phyloP scores from a whole-genome alignment of 2,113 vertebrate species.

The Amazona guildingii region DNA sequence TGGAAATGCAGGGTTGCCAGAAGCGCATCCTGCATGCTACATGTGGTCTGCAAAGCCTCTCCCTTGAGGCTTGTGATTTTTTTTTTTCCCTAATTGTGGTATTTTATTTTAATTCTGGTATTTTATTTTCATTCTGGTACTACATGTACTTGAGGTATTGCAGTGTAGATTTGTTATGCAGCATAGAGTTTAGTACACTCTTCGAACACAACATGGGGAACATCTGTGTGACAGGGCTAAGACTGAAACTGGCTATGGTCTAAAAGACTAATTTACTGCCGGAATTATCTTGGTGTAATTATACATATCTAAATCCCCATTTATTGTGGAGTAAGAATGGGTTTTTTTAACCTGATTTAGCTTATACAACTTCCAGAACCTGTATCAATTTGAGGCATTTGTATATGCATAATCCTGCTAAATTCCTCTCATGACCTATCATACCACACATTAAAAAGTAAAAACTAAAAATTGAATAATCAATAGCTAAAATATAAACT shows the following conservation, averaged over 20 bases:
- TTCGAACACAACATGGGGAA: not conserved
- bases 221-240: not conserved
- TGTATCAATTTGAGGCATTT: not conserved
- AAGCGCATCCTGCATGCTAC: not conserved
- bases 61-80: not conserved
- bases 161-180: not conserved
- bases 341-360: not conserved
- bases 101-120: not conserved
- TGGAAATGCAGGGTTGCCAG: not conserved
- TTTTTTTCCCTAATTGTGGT: not conserved
- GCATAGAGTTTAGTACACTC: not conserved
- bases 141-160: not conserved
- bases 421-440: not conserved
- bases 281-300: not conserved
- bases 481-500: not conserved
- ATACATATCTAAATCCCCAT: not conserved
- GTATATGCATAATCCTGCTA: not conserved
- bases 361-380: not conserved
- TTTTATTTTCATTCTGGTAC: not conserved
- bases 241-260: not conserved
- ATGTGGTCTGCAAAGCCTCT: not conserved
- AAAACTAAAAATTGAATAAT: not conserved
- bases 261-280: not conserved
- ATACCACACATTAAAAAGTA: not conserved
- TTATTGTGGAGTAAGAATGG: not conserved